Evolutionary conservation across 2,797 vertebrate species (phyloP).

Genomic region (Limosa lapponica): DNA sequence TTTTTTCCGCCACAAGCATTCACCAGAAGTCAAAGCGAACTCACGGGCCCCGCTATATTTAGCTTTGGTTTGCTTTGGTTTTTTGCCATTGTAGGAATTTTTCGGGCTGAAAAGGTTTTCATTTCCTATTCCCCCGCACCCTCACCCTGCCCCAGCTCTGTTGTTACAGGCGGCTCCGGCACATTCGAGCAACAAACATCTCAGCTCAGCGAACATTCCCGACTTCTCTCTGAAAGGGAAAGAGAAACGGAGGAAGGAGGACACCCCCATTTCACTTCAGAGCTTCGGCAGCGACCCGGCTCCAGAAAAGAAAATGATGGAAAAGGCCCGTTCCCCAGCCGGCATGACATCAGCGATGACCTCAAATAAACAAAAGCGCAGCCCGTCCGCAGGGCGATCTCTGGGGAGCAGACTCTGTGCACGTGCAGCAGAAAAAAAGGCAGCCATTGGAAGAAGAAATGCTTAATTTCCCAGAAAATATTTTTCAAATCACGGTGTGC

Average conservation of each 20-base stretch:
- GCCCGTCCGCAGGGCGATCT: accelerated
- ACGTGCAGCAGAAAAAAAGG: neutral
- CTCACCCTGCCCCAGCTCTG: neutral
- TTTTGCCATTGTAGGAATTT: neutral
- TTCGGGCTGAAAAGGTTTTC: constrained; percentile 9
- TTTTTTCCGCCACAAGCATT: neutral
- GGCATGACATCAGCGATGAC: neutral
- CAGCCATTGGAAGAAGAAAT: neutral
- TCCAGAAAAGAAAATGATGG: neutral
- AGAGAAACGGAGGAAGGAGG: neutral
- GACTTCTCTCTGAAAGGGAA: neutral
- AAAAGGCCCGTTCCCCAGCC: neutral
- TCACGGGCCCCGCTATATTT: constrained; percentile 2
- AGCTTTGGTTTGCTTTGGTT: constrained; percentile 35
- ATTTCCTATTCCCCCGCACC: neutral
- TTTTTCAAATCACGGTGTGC: neutral
- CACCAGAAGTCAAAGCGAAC: neutral
- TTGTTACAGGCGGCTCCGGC: neutral
- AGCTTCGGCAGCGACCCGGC: neutral
- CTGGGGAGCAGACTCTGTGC: neutral
- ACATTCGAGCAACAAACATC: neutral
- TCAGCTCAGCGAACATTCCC: neutral
- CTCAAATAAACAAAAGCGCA: neutral
- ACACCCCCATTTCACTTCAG: neutral
- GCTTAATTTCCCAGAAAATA: neutral